These are phyloP conservation scores for Sitobion miscanthi DNA, from an alignment of 1,140 invertebrate species.

Conservation along the genomic window DNA sequence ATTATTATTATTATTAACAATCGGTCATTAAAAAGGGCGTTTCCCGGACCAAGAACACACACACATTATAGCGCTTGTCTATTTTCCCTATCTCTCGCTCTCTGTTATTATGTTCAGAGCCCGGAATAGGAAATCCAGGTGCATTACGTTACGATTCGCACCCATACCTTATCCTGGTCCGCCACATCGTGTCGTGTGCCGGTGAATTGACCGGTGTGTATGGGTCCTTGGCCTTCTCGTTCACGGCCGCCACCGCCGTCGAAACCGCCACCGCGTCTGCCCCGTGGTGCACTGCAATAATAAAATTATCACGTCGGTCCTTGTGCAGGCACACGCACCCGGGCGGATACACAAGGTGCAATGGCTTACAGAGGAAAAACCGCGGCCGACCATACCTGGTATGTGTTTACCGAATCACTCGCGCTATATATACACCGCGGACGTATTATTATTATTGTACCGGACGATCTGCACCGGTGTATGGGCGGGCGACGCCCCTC, in stretches of 20 bases:
- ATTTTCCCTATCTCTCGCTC: neutral
- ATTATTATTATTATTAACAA: neutral
- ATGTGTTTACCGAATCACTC: neutral
- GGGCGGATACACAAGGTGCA: neutral
- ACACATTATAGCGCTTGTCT: neutral
- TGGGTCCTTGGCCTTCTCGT: neutral
- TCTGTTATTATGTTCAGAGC: neutral
- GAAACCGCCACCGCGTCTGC: neutral
- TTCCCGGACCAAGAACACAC: constrained; percentile 13
- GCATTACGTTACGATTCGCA: neutral
- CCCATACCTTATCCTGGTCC: neutral
- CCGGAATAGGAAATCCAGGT: neutral
- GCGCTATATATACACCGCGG: too few species aligned
- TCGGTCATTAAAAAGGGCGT: constrained; percentile 20
- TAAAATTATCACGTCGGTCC: neutral
- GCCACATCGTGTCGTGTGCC: neutral
- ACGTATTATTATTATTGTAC: neutral
- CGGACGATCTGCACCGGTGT: neutral
- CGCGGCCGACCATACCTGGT: neutral
- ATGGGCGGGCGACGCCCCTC: neutral
- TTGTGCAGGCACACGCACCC: neutral
- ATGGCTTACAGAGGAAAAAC: neutral
- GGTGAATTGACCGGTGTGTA: neutral
- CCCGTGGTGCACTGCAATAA: neutral
- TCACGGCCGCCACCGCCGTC: neutral